Evolutionary conservation across 2,797 vertebrate genomes (phyloP).

Genomic region (Enteromius argenteus): DNA sequence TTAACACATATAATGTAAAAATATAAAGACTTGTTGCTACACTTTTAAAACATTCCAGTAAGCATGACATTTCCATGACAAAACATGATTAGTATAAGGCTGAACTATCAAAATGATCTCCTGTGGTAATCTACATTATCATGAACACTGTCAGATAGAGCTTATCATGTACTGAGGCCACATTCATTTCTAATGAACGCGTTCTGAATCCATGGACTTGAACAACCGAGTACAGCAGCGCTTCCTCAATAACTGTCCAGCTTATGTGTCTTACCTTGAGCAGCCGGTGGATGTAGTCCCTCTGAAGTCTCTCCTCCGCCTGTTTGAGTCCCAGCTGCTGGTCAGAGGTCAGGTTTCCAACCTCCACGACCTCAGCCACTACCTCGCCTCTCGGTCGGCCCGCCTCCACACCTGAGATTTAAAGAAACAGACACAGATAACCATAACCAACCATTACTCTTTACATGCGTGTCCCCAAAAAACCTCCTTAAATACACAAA

Average conservation of each 20-base stretch:
- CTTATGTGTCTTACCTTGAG: slow-evolving; percentile 81
- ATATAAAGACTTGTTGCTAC: background rate
- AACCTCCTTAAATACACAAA: too few species aligned
- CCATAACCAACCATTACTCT: background rate
- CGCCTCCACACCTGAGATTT: slow-evolving; percentile 63
- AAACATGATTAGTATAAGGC: background rate
- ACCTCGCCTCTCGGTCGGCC: slow-evolving; percentile 54
- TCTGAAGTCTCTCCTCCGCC: slow-evolving; percentile 94
- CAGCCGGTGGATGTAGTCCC: slow-evolving; percentile 95
- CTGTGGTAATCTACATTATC: background rate
- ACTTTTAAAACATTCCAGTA: background rate
- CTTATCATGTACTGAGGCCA: background rate
- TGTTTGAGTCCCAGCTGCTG: slow-evolving; percentile 96
- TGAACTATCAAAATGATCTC: background rate
- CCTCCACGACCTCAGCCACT: slow-evolving; percentile 74
- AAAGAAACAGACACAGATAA: background rate
- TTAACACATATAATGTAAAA: background rate
- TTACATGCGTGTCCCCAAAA: background rate
- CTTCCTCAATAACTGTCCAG: background rate
- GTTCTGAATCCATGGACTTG: background rate
- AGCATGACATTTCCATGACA: background rate
- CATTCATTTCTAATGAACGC: background rate
- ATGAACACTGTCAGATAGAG: background rate
- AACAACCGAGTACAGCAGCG: background rate
- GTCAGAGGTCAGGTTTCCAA: slow-evolving; percentile 83